Conservation (phyloP, 1,140 invertebrate species). For the Papilio dardanus region DNA sequence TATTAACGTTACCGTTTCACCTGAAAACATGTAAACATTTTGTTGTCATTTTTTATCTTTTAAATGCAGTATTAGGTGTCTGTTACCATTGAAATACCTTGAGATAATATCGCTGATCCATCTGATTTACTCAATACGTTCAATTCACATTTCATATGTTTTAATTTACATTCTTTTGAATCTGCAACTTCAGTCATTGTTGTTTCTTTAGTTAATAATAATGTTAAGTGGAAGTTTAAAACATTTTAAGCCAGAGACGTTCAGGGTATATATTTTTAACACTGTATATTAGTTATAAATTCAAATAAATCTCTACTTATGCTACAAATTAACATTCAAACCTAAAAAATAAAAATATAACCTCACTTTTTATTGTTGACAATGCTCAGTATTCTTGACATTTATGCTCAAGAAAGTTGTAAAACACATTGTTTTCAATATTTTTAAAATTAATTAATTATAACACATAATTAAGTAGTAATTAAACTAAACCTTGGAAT, state of each 20-base stretch:
- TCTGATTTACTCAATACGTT: slow-evolving; percentile 87
- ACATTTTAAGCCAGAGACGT: background rate
- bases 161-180: slow-evolving; percentile 66
- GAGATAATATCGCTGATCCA: slow-evolving; percentile 89
- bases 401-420: background rate
- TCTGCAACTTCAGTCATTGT: slow-evolving; percentile 55
- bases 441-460: too few relatives aligned
- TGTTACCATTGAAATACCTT: slow-evolving; percentile 78
- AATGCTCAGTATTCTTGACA: background rate
- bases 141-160: slow-evolving; percentile 86
- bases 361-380: slow-evolving; percentile 7
- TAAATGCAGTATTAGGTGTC: background rate
- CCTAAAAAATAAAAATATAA: slow-evolving; percentile 15
- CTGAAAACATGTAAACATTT: slow-evolving; percentile 76
- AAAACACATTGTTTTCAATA: too few relatives aligned
- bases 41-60: background rate
- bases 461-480: too few relatives aligned
- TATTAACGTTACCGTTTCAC: slow-evolving; percentile 89
- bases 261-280: background rate
- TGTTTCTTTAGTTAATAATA: slow-evolving; percentile 1
- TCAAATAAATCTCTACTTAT: background rate
- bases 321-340: background rate
- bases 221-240: background rate
- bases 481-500: too few relatives aligned
- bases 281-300: background rate